Conservation (phyloP, 2,113 vertebrate genomes). For the Synodontis membranacea region DNA sequence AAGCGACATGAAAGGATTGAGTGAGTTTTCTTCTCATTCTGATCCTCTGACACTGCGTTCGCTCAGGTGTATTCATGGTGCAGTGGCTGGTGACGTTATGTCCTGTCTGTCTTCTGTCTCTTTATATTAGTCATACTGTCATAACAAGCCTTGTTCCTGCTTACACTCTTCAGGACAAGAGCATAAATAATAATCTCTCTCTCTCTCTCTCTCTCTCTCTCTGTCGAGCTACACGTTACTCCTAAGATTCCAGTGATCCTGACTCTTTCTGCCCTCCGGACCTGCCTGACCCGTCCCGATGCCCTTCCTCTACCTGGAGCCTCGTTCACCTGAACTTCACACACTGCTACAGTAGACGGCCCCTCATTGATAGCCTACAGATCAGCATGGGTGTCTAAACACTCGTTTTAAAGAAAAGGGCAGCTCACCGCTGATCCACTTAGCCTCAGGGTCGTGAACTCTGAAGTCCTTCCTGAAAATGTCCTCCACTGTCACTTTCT, state of each 20-base stretch:
- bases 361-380: background rate
- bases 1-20: background rate
- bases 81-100: background rate
- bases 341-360: background rate
- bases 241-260: background rate
- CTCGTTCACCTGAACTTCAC: background rate
- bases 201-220: background rate
- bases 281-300: background rate
- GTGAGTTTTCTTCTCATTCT: background rate
- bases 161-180: background rate
- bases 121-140: background rate
- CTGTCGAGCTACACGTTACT: background rate
- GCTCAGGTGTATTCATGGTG: no score
- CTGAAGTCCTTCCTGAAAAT: constrained; percentile 88
- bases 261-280: background rate
- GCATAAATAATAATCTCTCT: background rate
- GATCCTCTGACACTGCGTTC: no score
- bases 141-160: background rate
- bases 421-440: constrained; percentile 89
- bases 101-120: background rate
- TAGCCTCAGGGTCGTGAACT: constrained; percentile 87
- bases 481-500: constrained; percentile 87
- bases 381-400: background rate
- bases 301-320: background rate
- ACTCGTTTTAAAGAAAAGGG: background rate